Evolutionary conservation across 2,888 invertebrate genomes (phyloP).

Genomic region (Parnassius smintheus): DNA sequence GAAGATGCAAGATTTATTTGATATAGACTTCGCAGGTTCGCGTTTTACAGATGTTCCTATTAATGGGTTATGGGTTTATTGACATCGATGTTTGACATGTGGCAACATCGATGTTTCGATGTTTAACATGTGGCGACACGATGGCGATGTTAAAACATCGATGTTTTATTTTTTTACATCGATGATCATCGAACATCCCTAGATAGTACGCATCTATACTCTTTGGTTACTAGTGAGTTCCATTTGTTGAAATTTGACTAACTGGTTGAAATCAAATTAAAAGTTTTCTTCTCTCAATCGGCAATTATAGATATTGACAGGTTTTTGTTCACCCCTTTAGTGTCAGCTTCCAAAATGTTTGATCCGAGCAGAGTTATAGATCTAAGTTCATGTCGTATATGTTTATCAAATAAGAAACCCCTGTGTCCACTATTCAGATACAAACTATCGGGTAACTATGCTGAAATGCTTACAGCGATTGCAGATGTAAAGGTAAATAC

Average conservation of each 20-base stretch:
- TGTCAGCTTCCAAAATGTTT: constrained; percentile 48
- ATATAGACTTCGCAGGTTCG: too few species aligned
- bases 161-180: too few species aligned
- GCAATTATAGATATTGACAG: constrained; percentile 36
- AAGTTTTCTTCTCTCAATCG: constrained; percentile 27
- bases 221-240: too few species aligned
- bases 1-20: too few species aligned
- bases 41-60: too few species aligned
- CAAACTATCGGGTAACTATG: constrained; percentile 74
- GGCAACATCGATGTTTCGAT: too few species aligned
- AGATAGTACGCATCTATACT: too few species aligned
- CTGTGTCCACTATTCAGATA: constrained; percentile 72
- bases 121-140: too few species aligned
- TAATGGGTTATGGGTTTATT: too few species aligned
- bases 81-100: too few species aligned
- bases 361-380: constrained; percentile 51
- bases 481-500: constrained; percentile 69
- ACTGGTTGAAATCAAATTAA: constrained; percentile 23
- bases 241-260: not conserved
- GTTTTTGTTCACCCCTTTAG: constrained; percentile 48
- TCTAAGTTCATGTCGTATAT: constrained; percentile 71
- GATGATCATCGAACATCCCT: too few species aligned
- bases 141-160: too few species aligned
- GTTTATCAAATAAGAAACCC: constrained; percentile 66
- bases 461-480: constrained; percentile 76